phyloP scores from a whole-genome alignment of 2,797 vertebrate genomes.

The Meriones psammophilus region DNA sequence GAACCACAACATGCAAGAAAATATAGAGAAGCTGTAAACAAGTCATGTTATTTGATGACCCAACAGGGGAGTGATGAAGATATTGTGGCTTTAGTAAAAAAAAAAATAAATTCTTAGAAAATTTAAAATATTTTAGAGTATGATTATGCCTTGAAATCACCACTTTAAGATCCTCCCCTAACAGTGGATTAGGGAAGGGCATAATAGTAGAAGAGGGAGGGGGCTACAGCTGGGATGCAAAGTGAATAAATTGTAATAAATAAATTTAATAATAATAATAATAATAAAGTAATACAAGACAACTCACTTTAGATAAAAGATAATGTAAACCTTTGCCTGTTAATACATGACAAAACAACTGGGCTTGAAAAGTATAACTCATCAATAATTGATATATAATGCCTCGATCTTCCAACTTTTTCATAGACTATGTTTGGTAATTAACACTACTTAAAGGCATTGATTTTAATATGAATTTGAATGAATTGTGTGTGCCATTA shows the following conservation, averaged over 20 bases:
- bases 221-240: no score
- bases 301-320: conserved; percentile 80
- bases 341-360: conserved; percentile 77
- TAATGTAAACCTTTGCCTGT: conserved; percentile 62
- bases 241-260: no score
- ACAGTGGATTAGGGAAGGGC: no score
- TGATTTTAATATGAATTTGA: conserved; percentile 86
- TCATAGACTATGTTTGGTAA: conserved; percentile 84
- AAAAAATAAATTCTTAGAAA: background rate
- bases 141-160: conserved; percentile 41
- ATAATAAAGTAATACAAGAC: conserved; percentile 74
- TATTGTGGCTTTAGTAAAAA: background rate
- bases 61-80: background rate
- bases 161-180: background rate
- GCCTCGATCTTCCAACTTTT: conserved; percentile 74
- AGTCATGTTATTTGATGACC: conserved; percentile 5
- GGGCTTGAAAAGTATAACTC: conserved; percentile 81
- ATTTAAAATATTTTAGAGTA: background rate
- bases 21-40: background rate
- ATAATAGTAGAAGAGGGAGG: no score
- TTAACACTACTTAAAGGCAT: conserved; percentile 83
- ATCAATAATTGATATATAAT: conserved; percentile 84
- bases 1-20: background rate
- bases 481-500: conserved; percentile 85
- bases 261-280: no score